Evolutionary conservation across 2,797 vertebrate genomes (phyloP).

Genomic region (Galago senegalensis): DNA sequence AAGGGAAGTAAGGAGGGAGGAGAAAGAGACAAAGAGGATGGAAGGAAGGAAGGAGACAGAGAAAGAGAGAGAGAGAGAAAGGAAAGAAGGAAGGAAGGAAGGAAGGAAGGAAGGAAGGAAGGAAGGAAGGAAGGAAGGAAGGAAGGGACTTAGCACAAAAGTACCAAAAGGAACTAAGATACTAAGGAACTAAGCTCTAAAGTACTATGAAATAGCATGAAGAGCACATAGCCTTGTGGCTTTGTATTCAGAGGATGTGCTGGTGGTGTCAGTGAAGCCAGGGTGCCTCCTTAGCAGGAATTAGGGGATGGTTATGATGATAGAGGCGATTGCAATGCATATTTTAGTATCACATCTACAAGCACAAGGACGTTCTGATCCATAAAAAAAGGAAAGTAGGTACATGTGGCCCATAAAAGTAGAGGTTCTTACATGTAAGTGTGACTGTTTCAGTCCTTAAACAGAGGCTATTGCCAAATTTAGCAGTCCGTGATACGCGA

Average conservation of each 20-base stretch:
- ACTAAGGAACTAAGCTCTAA: not conserved
- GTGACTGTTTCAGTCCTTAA: not conserved
- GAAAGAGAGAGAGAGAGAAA: too few species aligned
- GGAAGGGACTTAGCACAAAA: not conserved
- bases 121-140: not conserved
- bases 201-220: not conserved
- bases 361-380: not conserved
- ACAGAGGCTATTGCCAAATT: not conserved
- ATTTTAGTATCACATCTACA: not conserved
- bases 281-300: not conserved
- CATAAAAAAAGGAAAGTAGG: not conserved
- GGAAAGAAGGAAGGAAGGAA: too few species aligned
- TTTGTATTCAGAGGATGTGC: not conserved
- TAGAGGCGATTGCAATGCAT: not conserved
- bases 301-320: not conserved
- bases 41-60: too few species aligned
- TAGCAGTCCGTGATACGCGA: not conserved
- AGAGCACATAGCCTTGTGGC: not conserved
- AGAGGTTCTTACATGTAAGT: not conserved
- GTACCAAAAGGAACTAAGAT: constrained; percentile 3
- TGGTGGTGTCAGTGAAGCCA: not conserved
- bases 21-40: too few species aligned
- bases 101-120: not conserved
- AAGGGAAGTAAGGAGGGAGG: too few species aligned
- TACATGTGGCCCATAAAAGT: not conserved